Evolutionary conservation across 2,888 invertebrate genomes (phyloP), one percentile per base, ranked within the genome.

Genomic region (Pterostichus niger): DNA sequence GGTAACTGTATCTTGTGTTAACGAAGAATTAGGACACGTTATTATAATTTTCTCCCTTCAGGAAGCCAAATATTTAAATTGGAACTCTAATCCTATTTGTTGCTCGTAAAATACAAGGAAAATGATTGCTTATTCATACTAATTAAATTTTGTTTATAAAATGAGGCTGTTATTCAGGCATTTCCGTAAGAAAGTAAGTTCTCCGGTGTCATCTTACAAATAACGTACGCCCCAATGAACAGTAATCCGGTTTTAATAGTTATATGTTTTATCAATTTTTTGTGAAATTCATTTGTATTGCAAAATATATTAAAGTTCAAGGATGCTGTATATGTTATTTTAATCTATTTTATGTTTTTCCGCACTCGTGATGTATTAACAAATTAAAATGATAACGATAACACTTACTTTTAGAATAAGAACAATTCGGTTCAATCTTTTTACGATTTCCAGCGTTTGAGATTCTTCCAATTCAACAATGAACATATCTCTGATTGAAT

Each of bases 371-470:
- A 15, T 11, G 2, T 46, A 49, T 71, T 71, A n/a, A 6, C 6
- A 24, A 59, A 59, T 68, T 2, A 68, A 35, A 68, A 71, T 40
- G 40, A 40, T 40, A 40, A 40, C 40, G 40, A 40, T 40, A 40
- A 40, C 40, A 86, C 89, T 88, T 91, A 97, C 97, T 93, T 97
- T 96, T 49, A 99, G 90, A 87, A 99, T 99, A 7, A 98, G 93
- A 0, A 97, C 97, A 82, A 99, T 95, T 85, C 99, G 92, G 90
- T 97, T 96, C 31, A 99, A 93, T 84, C 98, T 92, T 88, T 97
- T 98, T 76, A 99, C 91, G 84, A 99, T 97, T 89, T 97, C 96
- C 91, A 99, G 92, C 54, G 98, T 98, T 90, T 96, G 96, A 10
- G 96, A 93, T 90, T 99, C 99, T 87, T 98, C 97, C 83, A 98